Evolutionary conservation across 1,140 invertebrate species (phyloP).

Genomic region (Megalopta genalis): DNA sequence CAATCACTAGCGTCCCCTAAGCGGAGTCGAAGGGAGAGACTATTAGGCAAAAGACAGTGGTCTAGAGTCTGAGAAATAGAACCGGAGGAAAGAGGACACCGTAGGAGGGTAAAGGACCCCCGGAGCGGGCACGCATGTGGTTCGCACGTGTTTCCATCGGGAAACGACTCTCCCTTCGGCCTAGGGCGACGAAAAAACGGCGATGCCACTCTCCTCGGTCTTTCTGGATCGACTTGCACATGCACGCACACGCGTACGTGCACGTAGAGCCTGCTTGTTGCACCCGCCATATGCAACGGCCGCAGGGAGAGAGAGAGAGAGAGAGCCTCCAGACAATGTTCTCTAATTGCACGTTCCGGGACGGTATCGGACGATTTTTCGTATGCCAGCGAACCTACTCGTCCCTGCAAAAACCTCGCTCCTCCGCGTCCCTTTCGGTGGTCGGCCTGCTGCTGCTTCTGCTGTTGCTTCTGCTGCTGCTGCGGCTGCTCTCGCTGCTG

Average conservation of each 20-base stretch:
- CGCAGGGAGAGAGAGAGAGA: not conserved
- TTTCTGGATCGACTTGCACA: not conserved
- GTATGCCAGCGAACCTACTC: not conserved
- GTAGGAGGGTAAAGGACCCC: constrained; percentile 42
- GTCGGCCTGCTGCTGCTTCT: not conserved
- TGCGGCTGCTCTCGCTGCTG: not conserved
- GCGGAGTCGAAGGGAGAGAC: not conserved
- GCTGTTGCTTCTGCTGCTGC: too few relatives aligned
- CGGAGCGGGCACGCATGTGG: constrained; percentile 56
- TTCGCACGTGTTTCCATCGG: constrained; percentile 62
- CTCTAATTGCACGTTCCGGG: constrained; percentile 49
- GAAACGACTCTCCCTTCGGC: constrained; percentile 36
- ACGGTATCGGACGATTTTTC: constrained; percentile 36
- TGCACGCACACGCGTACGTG: not conserved
- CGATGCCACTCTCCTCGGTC: not conserved
- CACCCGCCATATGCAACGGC: constrained; percentile 38
- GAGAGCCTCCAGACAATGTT: constrained; percentile 46
- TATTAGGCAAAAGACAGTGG: not conserved
- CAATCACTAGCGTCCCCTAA: not conserved
- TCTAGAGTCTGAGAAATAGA: constrained; percentile 3
- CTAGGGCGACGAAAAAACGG: constrained; percentile 32
- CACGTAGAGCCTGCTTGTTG: not conserved
- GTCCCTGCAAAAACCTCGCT: constrained; percentile 16
- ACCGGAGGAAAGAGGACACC: constrained; percentile 2
- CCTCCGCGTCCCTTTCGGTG: constrained; percentile 24